Percentiles rank a stretch among this genome's conserved stretches.
phyloP scores from a whole-genome alignment of 2,888 invertebrate genomes.

The Plebejus argus region DNA sequence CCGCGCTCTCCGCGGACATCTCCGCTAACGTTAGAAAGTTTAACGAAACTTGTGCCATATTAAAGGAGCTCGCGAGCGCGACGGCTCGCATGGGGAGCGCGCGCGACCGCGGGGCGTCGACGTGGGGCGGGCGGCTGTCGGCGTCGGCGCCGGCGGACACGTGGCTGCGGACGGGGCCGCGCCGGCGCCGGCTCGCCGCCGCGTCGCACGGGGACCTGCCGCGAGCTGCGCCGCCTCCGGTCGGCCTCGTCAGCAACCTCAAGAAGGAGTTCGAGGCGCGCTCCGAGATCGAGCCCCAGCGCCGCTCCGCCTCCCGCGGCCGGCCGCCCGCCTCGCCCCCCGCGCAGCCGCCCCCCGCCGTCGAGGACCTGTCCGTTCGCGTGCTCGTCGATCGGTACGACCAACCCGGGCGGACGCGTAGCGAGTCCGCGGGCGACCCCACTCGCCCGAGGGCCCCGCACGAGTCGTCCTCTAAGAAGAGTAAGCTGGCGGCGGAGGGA shows the following conservation, averaged over 20 bases:
- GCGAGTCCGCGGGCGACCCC: slow-evolving; percentile 51
- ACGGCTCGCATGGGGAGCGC: slow-evolving; percentile 64
- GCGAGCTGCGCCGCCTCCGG: slow-evolving; percentile 66
- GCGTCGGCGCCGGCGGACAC: slow-evolving; percentile 84
- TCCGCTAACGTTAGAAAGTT: slow-evolving; percentile 71
- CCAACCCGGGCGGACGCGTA: slow-evolving; percentile 48
- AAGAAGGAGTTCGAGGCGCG: slow-evolving; percentile 93
- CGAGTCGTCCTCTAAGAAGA: slow-evolving; percentile 46
- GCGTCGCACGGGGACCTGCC: slow-evolving; percentile 71
- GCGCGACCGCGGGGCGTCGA: slow-evolving; percentile 62
- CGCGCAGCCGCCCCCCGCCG: slow-evolving; percentile 55
- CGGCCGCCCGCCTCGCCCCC: slow-evolving; percentile 47
- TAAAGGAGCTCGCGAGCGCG: slow-evolving; percentile 75
- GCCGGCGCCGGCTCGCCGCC: slow-evolving; percentile 66
- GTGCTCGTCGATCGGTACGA: slow-evolving; percentile 84
- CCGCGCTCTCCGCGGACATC: slow-evolving; percentile 47
- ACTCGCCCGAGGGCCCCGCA: slow-evolving; percentile 40
- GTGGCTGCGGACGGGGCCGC: slow-evolving; percentile 69
- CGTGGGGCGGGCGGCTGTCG: slow-evolving; percentile 78
- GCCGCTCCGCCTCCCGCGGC: slow-evolving; percentile 48
- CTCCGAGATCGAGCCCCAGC: slow-evolving; percentile 53
- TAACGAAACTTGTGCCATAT: slow-evolving; percentile 82
- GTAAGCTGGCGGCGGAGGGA: slow-evolving; percentile 44
- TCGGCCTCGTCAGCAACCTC: slow-evolving; percentile 91
- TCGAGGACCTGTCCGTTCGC: slow-evolving; percentile 82